Evolutionary conservation across 2,797 vertebrate genomes (phyloP).

Genomic region (Lutjanus argentimaculatus): DNA sequence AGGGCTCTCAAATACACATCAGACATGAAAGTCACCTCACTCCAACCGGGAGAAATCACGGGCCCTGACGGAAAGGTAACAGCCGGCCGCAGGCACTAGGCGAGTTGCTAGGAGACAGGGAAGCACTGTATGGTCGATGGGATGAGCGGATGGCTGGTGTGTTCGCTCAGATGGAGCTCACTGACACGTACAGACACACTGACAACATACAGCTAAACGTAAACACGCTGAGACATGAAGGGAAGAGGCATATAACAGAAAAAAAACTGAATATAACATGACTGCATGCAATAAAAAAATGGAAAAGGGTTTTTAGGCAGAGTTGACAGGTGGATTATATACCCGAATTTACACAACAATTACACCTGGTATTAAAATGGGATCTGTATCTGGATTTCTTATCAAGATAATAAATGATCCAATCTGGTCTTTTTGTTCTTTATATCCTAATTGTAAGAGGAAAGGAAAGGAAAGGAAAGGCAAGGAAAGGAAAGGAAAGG

Average conservation of each 20-base stretch:
- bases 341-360: slow-evolving; percentile 11
- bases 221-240: slow-evolving; percentile 56
- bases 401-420: too few relatives aligned
- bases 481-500: too few relatives aligned
- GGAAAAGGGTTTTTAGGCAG: background rate
- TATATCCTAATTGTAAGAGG: too few relatives aligned
- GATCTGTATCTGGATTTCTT: too few relatives aligned
- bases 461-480: too few relatives aligned
- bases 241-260: slow-evolving; percentile 17
- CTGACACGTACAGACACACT: slow-evolving; percentile 68
- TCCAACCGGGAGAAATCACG: slow-evolving; percentile 78
- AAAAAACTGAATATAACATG: slow-evolving; percentile 20
- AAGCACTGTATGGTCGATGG: slow-evolving; percentile 62
- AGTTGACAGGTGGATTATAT: background rate
- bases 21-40: slow-evolving; percentile 83
- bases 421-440: too few relatives aligned
- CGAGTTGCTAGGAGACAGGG: slow-evolving; percentile 84
- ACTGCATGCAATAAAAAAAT: background rate
- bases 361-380: too few relatives aligned
- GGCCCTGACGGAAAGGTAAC: slow-evolving; percentile 82
- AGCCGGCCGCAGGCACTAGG: slow-evolving; percentile 71
- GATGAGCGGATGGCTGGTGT: slow-evolving; percentile 66
- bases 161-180: slow-evolving; percentile 65
- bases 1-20: slow-evolving; percentile 75
- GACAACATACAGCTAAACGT: slow-evolving; percentile 56